A percentile compares a stretch with the other conserved stretches of the same genome.
Evolutionary conservation across 1,140 invertebrate species (phyloP).

Genomic region (Zaprionus capensis): DNA sequence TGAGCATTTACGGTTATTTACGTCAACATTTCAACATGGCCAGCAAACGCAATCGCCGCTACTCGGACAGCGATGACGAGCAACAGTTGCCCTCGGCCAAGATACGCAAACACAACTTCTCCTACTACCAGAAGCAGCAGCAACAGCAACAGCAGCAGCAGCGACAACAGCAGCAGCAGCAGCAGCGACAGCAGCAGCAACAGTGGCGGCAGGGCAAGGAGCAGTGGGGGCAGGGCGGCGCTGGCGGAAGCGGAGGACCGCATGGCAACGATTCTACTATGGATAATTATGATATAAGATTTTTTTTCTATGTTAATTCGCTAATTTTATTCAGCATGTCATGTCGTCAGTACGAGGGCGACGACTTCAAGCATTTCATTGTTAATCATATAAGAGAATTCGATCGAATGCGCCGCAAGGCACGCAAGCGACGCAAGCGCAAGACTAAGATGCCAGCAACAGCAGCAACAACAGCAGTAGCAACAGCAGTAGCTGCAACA

Average conservation of each 20-base stretch:
- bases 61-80: conserved; percentile 27
- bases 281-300: conserved; percentile 72
- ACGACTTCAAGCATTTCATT: conserved; percentile 76
- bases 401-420: conserved; percentile 75
- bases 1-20: conserved; percentile 74
- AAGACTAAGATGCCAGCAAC: conserved; percentile 36
- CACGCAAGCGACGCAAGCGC: conserved; percentile 71
- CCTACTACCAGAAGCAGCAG: conserved; percentile 38
- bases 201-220: neutral
- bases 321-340: conserved; percentile 76
- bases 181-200: neutral
- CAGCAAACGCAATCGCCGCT: conserved; percentile 54
- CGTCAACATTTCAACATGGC: conserved; percentile 48
- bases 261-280: conserved; percentile 36
- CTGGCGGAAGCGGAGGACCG: neutral
- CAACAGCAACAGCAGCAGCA: conserved; percentile 11
- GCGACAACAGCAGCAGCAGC: neutral
- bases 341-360: conserved; percentile 67
- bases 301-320: conserved; percentile 83
- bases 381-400: conserved; percentile 69
- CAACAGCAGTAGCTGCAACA: neutral
- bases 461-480: conserved; percentile 11
- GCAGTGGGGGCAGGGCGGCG: conserved; percentile 1
- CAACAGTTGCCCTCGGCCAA: conserved; percentile 42
- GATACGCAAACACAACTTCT: conserved; percentile 60